Percentiles rank a stretch among this genome's conserved stretches.
Conservation (phyloP, 2,797 vertebrate species). For the Hydrolagus colliei region DNA sequence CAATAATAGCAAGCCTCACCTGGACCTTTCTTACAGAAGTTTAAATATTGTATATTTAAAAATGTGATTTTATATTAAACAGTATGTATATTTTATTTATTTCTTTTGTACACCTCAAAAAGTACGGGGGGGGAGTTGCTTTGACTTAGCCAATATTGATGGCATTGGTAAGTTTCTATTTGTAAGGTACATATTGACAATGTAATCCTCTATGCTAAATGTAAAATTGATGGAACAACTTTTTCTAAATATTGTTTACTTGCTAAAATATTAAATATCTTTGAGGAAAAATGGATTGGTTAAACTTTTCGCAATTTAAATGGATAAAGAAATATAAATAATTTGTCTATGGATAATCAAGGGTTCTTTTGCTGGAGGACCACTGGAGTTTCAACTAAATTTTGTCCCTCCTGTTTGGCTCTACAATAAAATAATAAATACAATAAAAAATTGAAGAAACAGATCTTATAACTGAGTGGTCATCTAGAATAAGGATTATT, state of each 20-base stretch:
- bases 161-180: conserved; percentile 6
- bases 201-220: too few species aligned
- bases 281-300: neutral
- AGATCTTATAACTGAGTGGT: too few species aligned
- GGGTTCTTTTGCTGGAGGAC: too few species aligned
- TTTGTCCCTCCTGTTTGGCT: too few species aligned
- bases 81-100: conserved; percentile 33
- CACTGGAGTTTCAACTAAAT: too few species aligned
- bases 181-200: too few species aligned
- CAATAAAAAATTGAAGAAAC: too few species aligned
- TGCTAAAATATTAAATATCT: neutral
- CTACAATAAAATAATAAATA: too few species aligned
- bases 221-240: neutral
- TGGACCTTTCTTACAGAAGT: neutral
- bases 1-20: neutral
- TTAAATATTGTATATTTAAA: conserved; percentile 32
- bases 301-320: neutral
- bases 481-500: too few species aligned
- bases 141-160: neutral
- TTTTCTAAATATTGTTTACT: neutral
- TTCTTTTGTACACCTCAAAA: conserved; percentile 28
- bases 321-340: too few species aligned
- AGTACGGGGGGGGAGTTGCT: neutral
- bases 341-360: too few species aligned
- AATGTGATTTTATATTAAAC: conserved; percentile 24